Conservation (phyloP, 2,113 vertebrate genomes). For the Laticauda colubrina region DNA sequence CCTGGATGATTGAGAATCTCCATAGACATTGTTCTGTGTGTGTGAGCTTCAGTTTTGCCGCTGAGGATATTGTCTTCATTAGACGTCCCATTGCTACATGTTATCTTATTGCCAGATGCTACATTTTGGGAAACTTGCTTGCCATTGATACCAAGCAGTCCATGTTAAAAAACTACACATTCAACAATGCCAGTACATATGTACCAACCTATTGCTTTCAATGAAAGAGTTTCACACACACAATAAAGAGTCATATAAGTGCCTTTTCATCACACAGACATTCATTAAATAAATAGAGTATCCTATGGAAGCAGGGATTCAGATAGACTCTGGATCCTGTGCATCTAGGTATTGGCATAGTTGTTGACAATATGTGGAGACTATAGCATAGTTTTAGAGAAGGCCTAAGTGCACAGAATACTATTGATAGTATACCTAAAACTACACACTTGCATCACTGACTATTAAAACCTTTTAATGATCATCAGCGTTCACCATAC, state of each 20-base stretch:
- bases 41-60: background rate
- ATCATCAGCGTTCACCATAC: background rate
- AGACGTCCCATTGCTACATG: background rate
- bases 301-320: background rate
- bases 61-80: background rate
- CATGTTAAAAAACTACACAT: background rate
- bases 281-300: background rate
- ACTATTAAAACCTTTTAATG: background rate
- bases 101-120: background rate
- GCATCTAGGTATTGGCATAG: background rate
- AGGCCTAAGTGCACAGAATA: background rate
- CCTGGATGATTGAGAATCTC: background rate
- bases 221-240: background rate
- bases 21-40: background rate
- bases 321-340: background rate
- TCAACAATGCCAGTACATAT: background rate
- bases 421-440: background rate
- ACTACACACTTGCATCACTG: background rate
- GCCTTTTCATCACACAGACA: background rate
- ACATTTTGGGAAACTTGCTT: background rate
- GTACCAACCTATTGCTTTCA: fast-evolving
- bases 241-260: background rate
- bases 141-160: background rate
- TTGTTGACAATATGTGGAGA: background rate
- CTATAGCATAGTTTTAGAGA: background rate